Evolutionary conservation across 2,113 vertebrate genomes (phyloP).

Genomic region (Shinisaurus crocodilurus): DNA sequence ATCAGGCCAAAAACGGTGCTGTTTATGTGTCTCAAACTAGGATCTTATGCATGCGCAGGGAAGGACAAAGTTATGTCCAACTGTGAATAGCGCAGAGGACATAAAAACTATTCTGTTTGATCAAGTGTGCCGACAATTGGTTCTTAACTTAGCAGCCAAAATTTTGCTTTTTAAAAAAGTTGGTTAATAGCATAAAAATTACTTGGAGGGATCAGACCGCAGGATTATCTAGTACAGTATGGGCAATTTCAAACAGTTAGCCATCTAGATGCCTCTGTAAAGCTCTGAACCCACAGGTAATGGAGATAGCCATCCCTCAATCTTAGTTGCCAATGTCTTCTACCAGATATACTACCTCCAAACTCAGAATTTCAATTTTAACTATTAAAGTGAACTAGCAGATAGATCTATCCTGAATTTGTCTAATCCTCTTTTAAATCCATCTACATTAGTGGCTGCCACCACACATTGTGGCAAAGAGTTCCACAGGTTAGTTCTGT

Average conservation of each 20-base stretch:
- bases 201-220: neutral
- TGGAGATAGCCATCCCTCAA: neutral
- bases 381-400: neutral
- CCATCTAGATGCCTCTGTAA: neutral
- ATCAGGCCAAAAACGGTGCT: conserved; percentile 16
- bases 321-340: too few relatives aligned
- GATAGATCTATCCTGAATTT: neutral
- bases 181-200: neutral
- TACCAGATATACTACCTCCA: neutral
- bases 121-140: neutral
- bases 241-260: neutral
- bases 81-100: neutral
- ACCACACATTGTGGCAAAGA: neutral
- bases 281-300: neutral
- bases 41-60: conserved; percentile 31
- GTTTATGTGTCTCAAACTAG: neutral
- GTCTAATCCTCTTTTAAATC: neutral
- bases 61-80: conserved; percentile 27
- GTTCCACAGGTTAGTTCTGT: neutral
- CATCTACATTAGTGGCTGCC: too few relatives aligned
- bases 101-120: neutral
- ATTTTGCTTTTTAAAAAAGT: neutral
- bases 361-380: neutral
- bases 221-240: too few relatives aligned
- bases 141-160: neutral